Evolutionary conservation across 1,140 invertebrate genomes (phyloP), one percentile per base, ranked within the genome.

Genomic region (Wasmannia auropunctata): DNA sequence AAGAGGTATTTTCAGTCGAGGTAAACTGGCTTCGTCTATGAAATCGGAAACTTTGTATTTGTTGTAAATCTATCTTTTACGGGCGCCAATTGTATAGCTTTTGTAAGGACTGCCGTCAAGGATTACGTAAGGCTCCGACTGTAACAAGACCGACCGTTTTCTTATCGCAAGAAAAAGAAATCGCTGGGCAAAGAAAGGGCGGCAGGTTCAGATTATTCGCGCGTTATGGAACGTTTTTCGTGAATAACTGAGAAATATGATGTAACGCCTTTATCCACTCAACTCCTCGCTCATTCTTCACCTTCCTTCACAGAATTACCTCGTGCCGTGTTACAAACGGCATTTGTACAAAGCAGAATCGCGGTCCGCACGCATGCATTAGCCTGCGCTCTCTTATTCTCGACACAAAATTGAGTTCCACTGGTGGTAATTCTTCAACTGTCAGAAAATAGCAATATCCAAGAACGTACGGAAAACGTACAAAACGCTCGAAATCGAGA

Each of bases 391-490:
- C 14, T 34, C 19, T 25, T 43, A 60, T 62, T 37, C 54, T 65
- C 65, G 19, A 25, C 8, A 14, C 31, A 56, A 40, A 74, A 88
- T 88, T 83, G 62, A 86, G 46, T 86, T 75, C 31, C 14, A 3
- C 63, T n/a, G 40, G 5, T 31, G 65, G 49, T 40, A 86, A 88
- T 89, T 85, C 63, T 83, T 63, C 54, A 83, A 40, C 49, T 54
- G 76, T 63, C 51, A 58, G 74, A 54, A 46, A 58, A 60, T 11
- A 58, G 65, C 58, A 58, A 83, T 58, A 46, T 14, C n/a, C 51
- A 31, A 34, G 79, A 40, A 58, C 22, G 6, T 19, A 1, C 65
- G 58, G 58, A 76, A 67, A 14, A 67, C n/a, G n/a, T n/a, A n/a
- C 37, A n/a, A 14, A 62, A 83, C 11, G 37, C 60, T 62, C 62